Base-by-base conservation (phyloP, 2,797 vertebrate species). In the Enteromius fasciolatus region DNA sequence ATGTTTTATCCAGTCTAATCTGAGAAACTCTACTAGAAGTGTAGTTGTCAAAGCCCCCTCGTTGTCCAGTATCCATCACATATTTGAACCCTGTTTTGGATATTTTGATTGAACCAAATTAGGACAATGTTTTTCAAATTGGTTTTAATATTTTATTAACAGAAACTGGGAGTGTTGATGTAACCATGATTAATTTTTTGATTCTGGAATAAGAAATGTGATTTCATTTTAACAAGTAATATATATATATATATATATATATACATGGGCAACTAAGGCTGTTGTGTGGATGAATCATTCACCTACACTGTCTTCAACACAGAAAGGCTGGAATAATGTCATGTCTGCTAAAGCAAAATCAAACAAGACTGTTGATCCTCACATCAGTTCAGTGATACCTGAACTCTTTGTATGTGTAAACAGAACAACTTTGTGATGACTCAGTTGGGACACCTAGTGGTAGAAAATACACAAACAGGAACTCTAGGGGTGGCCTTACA, bases 391-490 rank as follows among this genome's bases (percentile, higher is more conserved):
- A 41, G 23, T 54, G 39, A 23, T 61, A 50, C 57, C n/a, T 31
- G 70, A 83, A 76, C 25, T n/a, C 25, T 46, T 68, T 44, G 1
- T 23, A 18, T 36, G 44, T 63, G 57, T 46, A n/a, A 59, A 82
- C 25, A 59, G 73, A 33, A 36, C 25, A 44, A 57, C 23, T 12
- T 59, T 75, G 70, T 54, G 23, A 9, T 50, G 64, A 70, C 81
- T 83, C 81, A 76, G 73, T 70, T 83, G 28, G 48, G 81, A 77
- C 81, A 83, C 81, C 81, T 77, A 83, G 81, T 77, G 81, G 74
- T 10, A 61, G 52, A 69, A 69, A 83, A 61, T 69, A 68, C 9
- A 67, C 46, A 36, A 75, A 41, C n/a, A 54, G 23, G 46, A 44
- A 18, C 18, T 63, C n/a, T 8, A 10, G 54, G 14, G 57, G 9